Conservation (phyloP, 1,140 invertebrate genomes). For the Hyles vespertilio region DNA sequence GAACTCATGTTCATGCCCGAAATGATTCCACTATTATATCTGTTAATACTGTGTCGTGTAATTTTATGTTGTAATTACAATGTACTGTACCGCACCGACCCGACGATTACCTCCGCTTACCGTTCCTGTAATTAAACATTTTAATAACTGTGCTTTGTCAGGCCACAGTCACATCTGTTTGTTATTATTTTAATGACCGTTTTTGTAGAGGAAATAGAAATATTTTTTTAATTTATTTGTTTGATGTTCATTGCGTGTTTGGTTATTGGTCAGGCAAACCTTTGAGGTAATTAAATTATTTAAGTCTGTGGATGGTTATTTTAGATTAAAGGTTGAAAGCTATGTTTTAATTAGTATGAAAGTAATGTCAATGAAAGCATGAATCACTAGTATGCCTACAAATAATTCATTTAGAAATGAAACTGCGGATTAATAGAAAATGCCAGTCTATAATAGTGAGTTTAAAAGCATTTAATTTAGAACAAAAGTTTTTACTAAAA, state of each 20-base stretch:
- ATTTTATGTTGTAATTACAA: constrained; percentile 57
- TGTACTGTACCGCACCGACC: constrained; percentile 55
- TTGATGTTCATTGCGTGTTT: not conserved
- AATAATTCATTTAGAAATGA: no score
- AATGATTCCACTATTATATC: constrained; percentile 3
- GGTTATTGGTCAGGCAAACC: not conserved
- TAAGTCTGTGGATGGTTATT: no score
- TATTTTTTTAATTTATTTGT: not conserved
- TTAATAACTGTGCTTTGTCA: constrained; percentile 56
- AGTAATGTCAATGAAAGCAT: not conserved
- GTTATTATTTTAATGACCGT: constrained; percentile 6
- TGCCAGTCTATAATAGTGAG: no score
- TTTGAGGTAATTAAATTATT: no score
- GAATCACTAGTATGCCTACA: not conserved
- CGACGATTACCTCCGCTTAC: constrained; percentile 57
- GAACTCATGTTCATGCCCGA: not conserved
- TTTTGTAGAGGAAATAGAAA: constrained; percentile 4
- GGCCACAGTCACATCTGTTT: constrained; percentile 25
- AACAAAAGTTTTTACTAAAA: no score
- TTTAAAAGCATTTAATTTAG: not conserved
- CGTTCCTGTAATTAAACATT: constrained; percentile 73
- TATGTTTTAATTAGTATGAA: no score
- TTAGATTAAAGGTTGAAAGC: no score
- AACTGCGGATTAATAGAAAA: no score
- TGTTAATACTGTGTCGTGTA: constrained; percentile 18